phyloP scores from a whole-genome alignment of 2,113 vertebrate genomes.

The Lanius ludovicianus region DNA sequence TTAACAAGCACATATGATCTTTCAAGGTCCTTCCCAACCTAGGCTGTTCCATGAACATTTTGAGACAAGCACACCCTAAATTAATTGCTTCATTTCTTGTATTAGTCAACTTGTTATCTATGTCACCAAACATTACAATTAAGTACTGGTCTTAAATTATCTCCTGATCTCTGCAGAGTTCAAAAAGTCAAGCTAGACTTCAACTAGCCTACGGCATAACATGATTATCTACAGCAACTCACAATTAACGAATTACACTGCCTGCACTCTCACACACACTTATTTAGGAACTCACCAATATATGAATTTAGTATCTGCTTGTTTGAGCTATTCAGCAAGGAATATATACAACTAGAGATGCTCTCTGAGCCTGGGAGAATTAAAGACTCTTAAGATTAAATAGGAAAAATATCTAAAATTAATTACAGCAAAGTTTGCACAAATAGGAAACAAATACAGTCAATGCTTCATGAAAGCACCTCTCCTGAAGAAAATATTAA shows the following conservation, averaged over 20 bases:
- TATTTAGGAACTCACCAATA: not conserved
- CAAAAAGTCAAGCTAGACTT: not conserved
- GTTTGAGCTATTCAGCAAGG: not conserved
- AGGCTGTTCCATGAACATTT: not conserved
- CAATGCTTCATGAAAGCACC: not conserved
- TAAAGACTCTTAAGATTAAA: not conserved
- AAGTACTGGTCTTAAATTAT: conserved; percentile 54
- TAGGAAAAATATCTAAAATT: not conserved
- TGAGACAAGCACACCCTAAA: not conserved
- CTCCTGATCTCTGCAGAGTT: not conserved
- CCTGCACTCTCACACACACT: not conserved
- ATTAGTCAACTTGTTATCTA: conserved; percentile 51
- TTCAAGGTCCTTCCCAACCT: not conserved
- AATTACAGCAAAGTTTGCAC: not conserved
- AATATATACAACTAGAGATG: not conserved
- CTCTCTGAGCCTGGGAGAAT: not conserved
- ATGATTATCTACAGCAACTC: conserved; percentile 5
- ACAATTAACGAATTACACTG: not conserved
- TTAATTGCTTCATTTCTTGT: conserved; percentile 37
- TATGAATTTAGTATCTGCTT: not conserved
- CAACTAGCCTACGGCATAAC: not conserved
- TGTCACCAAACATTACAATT: conserved; percentile 50
- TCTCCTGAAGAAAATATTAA: not conserved
- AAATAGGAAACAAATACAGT: not conserved
- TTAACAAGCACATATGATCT: not conserved